A percentile compares a stretch with the other conserved stretches of the same genome.
phyloP scores from a whole-genome alignment of 2,113 vertebrate genomes.

The Pseudorectes ferrugineus region DNA sequence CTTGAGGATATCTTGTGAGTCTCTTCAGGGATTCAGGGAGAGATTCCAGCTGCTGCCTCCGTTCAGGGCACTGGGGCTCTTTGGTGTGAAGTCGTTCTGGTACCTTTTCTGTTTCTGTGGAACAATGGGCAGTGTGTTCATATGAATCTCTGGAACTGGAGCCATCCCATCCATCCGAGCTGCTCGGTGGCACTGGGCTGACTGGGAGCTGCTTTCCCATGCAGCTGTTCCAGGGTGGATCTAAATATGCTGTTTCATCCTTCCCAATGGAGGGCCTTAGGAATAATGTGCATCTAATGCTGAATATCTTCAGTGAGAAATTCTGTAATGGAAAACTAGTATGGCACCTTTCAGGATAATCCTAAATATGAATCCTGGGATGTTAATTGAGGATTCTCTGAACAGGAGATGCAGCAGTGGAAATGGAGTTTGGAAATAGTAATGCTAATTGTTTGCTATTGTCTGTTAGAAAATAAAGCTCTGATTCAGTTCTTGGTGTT shows the following conservation, averaged over 20 bases:
- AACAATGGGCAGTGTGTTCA: neutral
- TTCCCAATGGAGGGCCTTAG: neutral
- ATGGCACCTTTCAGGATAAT: neutral
- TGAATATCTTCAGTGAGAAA: neutral
- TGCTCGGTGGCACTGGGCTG: neutral
- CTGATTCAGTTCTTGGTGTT: slow-evolving; percentile 3
- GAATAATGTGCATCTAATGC: neutral
- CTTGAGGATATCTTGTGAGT: neutral
- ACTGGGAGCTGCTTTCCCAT: neutral
- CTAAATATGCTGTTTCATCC: neutral
- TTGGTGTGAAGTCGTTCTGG: neutral
- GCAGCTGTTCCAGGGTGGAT: neutral
- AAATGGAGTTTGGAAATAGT: neutral
- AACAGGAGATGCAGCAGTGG: neutral
- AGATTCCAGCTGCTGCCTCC: neutral
- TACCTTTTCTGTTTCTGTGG: neutral
- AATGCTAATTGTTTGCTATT: neutral
- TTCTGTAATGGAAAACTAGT: neutral
- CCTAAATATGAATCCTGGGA: neutral
- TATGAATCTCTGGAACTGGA: neutral
- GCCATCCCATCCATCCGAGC: neutral
- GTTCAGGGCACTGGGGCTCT: neutral
- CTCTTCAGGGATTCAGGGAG: neutral
- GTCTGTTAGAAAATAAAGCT: neutral
- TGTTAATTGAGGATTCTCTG: neutral